Evolutionary conservation across 2,797 vertebrate genomes (phyloP).

Genomic region (Muscicapa comitata): DNA sequence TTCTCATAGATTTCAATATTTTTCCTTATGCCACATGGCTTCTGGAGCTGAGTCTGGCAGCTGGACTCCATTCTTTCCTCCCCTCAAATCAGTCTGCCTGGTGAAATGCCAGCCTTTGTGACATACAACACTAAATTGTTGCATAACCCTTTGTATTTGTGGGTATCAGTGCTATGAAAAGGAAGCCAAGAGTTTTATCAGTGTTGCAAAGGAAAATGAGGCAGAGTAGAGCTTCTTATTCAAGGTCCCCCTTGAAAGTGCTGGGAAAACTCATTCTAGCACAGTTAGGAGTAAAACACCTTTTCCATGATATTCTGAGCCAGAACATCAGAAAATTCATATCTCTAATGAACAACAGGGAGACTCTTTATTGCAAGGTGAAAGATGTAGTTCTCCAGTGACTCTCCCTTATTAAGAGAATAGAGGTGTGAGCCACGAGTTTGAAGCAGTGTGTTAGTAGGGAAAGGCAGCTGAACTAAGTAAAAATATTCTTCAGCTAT

Average conservation of each 20-base stretch:
- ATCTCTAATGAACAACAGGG: not conserved
- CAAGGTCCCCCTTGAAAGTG: not conserved
- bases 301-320: not conserved
- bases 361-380: not conserved
- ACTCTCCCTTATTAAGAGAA: not conserved
- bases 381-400: not conserved
- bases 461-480: not conserved
- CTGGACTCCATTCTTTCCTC: not conserved
- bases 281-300: not conserved
- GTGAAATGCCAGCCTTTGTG: not conserved
- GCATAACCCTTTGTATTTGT: not conserved
- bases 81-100: not conserved
- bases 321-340: not conserved
- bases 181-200: not conserved
- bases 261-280: not conserved
- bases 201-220: not conserved
- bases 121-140: not conserved
- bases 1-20: not conserved
- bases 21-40: not conserved
- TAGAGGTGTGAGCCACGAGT: not conserved
- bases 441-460: not conserved
- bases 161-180: not conserved
- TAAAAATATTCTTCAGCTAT: not conserved
- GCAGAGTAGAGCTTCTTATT: not conserved
- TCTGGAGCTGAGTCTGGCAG: not conserved